phyloP scores from a whole-genome alignment of 2,888 invertebrate species.

The Beris morrisii region DNA sequence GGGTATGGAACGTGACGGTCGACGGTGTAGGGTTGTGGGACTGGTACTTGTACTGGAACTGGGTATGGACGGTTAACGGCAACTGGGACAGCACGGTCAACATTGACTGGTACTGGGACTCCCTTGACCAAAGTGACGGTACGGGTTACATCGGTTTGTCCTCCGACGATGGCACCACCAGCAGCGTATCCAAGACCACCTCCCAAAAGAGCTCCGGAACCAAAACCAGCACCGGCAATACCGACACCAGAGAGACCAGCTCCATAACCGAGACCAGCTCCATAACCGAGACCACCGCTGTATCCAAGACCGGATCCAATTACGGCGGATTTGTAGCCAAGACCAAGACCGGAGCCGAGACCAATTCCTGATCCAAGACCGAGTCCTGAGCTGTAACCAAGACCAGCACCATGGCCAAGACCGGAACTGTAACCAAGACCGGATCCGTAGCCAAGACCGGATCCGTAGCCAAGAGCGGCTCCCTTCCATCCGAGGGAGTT shows the following conservation, averaged over 20 bases:
- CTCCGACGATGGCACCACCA: conserved; percentile 52
- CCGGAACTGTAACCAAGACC: conserved; percentile 52
- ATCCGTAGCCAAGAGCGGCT: conserved; percentile 11
- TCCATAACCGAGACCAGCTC: conserved; percentile 38
- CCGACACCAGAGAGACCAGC: neutral
- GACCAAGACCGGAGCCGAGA: conserved; percentile 47
- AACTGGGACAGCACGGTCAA: conserved; percentile 64
- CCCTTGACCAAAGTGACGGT: conserved; percentile 74
- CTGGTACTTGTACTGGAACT: conserved; percentile 60
- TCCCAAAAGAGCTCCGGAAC: conserved; percentile 51
- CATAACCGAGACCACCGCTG: conserved; percentile 33
- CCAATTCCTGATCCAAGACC: conserved; percentile 42
- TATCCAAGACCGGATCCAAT: conserved; percentile 10
- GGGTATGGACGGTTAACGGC: conserved; percentile 67
- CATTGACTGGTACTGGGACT: conserved; percentile 72
- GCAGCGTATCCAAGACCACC: neutral
- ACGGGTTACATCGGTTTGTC: conserved; percentile 64
- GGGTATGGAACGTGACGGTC: conserved; percentile 63
- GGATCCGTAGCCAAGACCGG: neutral
- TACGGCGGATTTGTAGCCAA: conserved; percentile 52
- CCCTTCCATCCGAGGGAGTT: conserved; percentile 38
- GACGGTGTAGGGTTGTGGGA: conserved; percentile 52
- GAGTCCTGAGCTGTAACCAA: conserved; percentile 41
- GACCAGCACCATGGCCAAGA: conserved; percentile 45
- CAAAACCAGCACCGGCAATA: conserved; percentile 50